Conservation (phyloP, 2,888 invertebrate genomes). For the Dolichopus griseipennis region DNA sequence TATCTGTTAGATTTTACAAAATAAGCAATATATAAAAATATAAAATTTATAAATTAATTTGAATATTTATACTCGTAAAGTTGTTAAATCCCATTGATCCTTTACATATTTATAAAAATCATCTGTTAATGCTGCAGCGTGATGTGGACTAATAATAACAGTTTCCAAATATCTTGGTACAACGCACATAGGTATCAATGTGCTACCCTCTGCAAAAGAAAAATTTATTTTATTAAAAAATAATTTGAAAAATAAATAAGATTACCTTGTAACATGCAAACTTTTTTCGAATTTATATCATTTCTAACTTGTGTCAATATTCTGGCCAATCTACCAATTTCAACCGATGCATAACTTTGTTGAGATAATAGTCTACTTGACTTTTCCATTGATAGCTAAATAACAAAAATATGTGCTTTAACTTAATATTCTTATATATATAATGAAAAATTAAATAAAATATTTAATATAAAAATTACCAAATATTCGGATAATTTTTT, state of each 20-base stretch:
- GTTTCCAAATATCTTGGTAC: conserved; percentile 63
- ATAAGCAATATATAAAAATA: too few relatives aligned
- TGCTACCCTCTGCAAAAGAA: conserved; percentile 52
- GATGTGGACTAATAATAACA: conserved; percentile 62
- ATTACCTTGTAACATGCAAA: conserved; percentile 59
- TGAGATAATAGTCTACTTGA: conserved; percentile 65
- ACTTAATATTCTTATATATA: too few relatives aligned
- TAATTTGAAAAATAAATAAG: background rate
- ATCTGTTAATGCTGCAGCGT: conserved; percentile 71
- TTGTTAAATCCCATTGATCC: conserved; percentile 74
- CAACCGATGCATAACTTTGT: conserved; percentile 48
- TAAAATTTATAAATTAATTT: too few relatives aligned
- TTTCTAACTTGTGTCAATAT: conserved; percentile 56
- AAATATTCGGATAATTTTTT: conserved; percentile 73
- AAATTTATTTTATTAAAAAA: background rate
- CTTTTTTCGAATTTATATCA: conserved; percentile 59
- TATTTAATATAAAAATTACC: conserved; percentile 39
- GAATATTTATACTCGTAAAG: conserved; percentile 55
- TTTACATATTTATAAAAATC: conserved; percentile 54
- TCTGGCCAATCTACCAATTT: conserved; percentile 53
- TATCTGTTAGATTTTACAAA: conserved; percentile 43
- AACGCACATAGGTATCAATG: conserved; percentile 67
- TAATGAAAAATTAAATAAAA: too few relatives aligned
- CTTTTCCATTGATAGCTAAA: conserved; percentile 58
- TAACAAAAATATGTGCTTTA: background rate